Conservation (phyloP, 2,113 vertebrate genomes). For the Probosciger aterrimus region DNA sequence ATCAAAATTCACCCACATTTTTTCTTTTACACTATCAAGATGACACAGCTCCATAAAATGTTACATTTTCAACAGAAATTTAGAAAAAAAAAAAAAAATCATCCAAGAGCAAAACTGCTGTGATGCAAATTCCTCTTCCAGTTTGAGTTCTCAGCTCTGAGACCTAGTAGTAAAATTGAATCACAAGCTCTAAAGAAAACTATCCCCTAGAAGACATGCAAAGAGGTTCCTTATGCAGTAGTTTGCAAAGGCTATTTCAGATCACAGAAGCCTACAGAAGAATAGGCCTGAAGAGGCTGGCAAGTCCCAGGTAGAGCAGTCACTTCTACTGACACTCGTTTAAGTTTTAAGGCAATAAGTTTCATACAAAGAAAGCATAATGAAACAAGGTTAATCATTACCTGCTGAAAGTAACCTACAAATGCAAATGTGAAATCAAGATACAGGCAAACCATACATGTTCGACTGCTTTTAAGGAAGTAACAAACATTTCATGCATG, state of each 20-base stretch:
- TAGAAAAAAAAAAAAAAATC: neutral
- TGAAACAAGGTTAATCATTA: neutral
- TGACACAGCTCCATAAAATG: neutral
- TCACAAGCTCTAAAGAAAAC: neutral
- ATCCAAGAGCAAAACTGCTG: neutral
- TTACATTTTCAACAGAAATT: neutral
- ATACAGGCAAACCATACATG: neutral
- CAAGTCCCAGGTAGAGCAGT: neutral
- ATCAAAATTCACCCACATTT: neutral
- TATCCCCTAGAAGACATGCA: neutral
- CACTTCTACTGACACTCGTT: neutral
- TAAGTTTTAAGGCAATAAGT: neutral
- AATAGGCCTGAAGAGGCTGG: neutral
- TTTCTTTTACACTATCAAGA: neutral
- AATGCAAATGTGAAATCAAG: neutral
- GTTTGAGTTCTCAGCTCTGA: neutral
- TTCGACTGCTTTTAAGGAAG: neutral
- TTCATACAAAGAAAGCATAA: neutral
- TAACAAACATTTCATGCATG: neutral
- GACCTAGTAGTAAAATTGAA: neutral
- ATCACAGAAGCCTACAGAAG: neutral
- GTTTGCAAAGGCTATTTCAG: neutral
- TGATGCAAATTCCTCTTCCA: neutral
- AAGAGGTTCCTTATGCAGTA: neutral
- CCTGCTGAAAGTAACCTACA: neutral